phyloP scores from a whole-genome alignment of 2,888 invertebrate species.

The Amorpha juglandis region DNA sequence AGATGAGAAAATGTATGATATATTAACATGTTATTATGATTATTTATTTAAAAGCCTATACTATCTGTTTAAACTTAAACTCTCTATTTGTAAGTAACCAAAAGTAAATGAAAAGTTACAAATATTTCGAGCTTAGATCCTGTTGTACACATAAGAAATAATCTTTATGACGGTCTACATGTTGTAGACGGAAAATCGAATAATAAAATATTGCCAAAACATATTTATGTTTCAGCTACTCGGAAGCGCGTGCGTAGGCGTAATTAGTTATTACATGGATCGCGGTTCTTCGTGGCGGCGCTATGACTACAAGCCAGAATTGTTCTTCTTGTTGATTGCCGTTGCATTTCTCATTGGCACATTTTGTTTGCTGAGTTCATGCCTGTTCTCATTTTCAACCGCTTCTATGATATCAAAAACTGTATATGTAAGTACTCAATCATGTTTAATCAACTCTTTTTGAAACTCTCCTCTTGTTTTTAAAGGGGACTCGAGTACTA shows the following conservation, averaged over 20 bases:
- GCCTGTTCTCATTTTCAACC: conserved; percentile 90
- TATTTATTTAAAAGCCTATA: too few species aligned
- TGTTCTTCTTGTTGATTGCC: conserved; percentile 90
- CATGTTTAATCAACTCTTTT: neutral
- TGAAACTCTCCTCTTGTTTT: neutral
- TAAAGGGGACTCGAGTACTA: too few species aligned
- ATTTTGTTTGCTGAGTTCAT: conserved; percentile 89
- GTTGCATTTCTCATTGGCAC: conserved; percentile 92
- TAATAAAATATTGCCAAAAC: neutral
- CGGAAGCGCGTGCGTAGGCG: conserved; percentile 89
- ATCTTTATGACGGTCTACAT: too few species aligned
- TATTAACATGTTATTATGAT: neutral
- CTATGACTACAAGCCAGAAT: conserved; percentile 75
- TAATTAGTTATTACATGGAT: conserved; percentile 85
- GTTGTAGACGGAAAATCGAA: neutral
- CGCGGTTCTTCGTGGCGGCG: conserved; percentile 59
- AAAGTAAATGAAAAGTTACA: too few species aligned
- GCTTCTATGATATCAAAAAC: conserved; percentile 94
- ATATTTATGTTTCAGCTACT: conserved; percentile 85
- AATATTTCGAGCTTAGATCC: too few species aligned
- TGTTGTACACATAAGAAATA: too few species aligned
- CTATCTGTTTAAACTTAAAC: too few species aligned
- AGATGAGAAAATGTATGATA: neutral
- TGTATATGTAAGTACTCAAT: conserved; percentile 87
- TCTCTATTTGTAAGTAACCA: too few species aligned